phyloP scores from a whole-genome alignment of 1,140 invertebrate genomes.

The Eulimnadia texana region DNA sequence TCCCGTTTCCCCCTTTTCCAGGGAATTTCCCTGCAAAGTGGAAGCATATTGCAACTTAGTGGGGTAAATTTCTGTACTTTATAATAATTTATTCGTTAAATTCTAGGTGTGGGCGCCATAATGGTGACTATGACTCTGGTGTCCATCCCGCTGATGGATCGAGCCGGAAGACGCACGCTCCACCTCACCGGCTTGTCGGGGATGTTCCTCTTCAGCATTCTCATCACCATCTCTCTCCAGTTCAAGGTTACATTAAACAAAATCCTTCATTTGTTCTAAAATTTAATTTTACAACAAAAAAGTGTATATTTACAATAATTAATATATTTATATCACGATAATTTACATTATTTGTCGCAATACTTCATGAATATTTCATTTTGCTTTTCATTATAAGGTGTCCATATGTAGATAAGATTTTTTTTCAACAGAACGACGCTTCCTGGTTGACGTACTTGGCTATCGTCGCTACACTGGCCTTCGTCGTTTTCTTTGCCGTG shows the following conservation, averaged over 20 bases:
- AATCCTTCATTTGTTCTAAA: too few species aligned
- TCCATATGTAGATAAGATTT: background rate
- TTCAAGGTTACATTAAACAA: slow-evolving; percentile 51
- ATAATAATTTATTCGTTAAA: too few species aligned
- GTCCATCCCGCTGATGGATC: slow-evolving; percentile 90
- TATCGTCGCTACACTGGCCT: slow-evolving; percentile 79
- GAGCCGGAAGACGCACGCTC: slow-evolving; percentile 77
- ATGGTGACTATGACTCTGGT: slow-evolving; percentile 94
- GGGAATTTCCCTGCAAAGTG: background rate
- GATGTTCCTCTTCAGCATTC: slow-evolving; percentile 95
- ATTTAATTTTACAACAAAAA: too few species aligned
- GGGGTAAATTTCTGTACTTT: background rate
- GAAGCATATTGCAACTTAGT: background rate
- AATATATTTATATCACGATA: too few species aligned
- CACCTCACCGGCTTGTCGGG: slow-evolving; percentile 86
- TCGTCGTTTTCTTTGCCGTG: slow-evolving; percentile 93
- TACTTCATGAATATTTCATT: too few species aligned
- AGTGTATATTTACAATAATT: too few species aligned
- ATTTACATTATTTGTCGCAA: too few species aligned
- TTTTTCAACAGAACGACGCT: slow-evolving; percentile 73
- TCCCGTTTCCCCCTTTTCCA: too few species aligned
- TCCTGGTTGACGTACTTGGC: slow-evolving; percentile 94
- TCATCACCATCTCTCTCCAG: slow-evolving; percentile 89
- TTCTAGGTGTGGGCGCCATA: slow-evolving; percentile 57
- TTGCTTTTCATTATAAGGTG: background rate